A percentile compares a stretch with the other conserved stretches of the same genome.
These are phyloP conservation scores for Zosterops borbonicus DNA, from an alignment of 2,113 vertebrate species.

Conservation along the genomic window DNA sequence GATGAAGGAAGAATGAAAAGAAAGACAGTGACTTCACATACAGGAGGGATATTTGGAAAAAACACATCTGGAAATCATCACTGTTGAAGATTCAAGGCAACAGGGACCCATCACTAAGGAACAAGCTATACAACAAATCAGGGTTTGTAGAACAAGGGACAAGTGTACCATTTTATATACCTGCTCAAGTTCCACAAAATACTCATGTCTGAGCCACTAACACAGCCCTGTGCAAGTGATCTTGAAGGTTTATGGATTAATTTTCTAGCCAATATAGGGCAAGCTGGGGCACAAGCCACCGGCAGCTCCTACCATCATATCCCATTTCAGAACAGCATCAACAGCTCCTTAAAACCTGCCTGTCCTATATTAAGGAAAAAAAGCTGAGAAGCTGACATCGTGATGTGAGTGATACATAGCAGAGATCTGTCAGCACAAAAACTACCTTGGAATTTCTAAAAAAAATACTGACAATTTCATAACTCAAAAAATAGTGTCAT, in stretches of 20 bases:
- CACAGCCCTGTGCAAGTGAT: background rate
- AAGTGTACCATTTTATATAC: background rate
- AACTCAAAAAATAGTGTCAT: conserved; percentile 16
- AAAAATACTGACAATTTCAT: background rate
- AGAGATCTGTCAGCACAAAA: conserved; percentile 13
- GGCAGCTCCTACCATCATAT: background rate
- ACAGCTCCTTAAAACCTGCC: background rate
- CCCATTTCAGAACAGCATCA: background rate
- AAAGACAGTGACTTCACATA: background rate
- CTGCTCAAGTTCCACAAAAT: background rate
- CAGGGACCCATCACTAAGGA: background rate
- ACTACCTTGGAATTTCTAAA: background rate
- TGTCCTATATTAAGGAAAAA: background rate
- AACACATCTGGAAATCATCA: background rate
- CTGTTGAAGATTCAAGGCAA: background rate
- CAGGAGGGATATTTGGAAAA: background rate
- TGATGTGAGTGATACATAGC: conserved; percentile 6
- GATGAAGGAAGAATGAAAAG: background rate
- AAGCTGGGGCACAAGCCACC: background rate
- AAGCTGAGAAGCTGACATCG: background rate
- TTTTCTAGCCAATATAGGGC: background rate
- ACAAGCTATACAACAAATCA: background rate
- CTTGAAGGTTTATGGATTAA: conserved; percentile 23
- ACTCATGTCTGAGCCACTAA: background rate
- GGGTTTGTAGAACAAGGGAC: background rate